phyloP scores from a whole-genome alignment of 1,140 invertebrate genomes.

The Branchinecta lindahli region DNA sequence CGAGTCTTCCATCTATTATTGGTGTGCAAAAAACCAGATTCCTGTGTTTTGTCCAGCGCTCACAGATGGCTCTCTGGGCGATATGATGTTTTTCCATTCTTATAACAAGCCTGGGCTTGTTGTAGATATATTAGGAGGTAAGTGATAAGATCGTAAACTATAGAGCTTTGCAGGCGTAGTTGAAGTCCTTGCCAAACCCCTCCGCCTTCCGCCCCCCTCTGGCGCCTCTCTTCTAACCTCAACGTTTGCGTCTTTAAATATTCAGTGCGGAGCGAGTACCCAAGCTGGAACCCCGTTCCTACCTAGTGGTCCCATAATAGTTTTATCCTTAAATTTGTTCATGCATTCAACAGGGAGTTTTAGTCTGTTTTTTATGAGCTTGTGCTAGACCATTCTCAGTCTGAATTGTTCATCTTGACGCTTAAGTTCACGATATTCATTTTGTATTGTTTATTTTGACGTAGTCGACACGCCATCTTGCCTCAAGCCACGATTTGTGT shows the following conservation, averaged over 20 bases:
- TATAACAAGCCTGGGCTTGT: constrained; percentile 79
- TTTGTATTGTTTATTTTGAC: too few species aligned
- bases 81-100: constrained; percentile 99
- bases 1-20: constrained; percentile 87
- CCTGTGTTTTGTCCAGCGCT: constrained; percentile 95
- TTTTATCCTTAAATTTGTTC: too few species aligned
- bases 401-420: too few species aligned
- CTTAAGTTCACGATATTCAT: too few species aligned
- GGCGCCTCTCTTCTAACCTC: too few species aligned
- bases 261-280: neutral
- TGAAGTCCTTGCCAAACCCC: neutral
- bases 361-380: too few species aligned
- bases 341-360: too few species aligned
- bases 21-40: constrained; percentile 94
- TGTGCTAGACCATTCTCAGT: too few species aligned
- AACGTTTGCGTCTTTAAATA: constrained; percentile 1
- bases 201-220: neutral
- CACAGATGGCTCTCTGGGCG: constrained; percentile 94
- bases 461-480: too few species aligned
- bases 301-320: too few species aligned
- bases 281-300: too few species aligned
- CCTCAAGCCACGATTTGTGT: too few species aligned
- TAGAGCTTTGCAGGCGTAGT: constrained; percentile 13
- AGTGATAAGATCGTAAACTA: constrained; percentile 13
- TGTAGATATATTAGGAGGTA: constrained; percentile 80